These are phyloP conservation scores for Amniataba percoides DNA, from an alignment of 2,797 vertebrate genomes.

Conservation along the genomic window DNA sequence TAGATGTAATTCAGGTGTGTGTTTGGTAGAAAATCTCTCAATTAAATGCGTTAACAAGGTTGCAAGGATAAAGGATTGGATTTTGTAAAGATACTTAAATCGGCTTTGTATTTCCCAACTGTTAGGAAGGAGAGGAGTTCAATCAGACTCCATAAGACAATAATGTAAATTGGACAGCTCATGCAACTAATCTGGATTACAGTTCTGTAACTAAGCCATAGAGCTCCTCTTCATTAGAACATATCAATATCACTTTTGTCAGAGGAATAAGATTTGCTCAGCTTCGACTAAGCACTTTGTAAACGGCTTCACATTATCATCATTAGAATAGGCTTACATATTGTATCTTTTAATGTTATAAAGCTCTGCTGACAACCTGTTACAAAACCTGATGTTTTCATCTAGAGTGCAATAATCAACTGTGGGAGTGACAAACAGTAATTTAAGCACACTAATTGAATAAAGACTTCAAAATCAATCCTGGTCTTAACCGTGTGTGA, in stretches of 20 bases:
- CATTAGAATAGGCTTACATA: conserved; percentile 32
- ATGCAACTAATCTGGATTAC: conserved; percentile 76
- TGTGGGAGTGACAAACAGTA: conserved; percentile 1
- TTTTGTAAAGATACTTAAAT: conserved; percentile 23
- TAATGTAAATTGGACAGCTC: conserved; percentile 58
- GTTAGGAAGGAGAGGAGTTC: conserved; percentile 43
- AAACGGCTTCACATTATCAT: conserved; percentile 35
- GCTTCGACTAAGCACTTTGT: conserved; percentile 44
- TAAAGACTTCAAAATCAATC: neutral
- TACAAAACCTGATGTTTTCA: conserved; percentile 4
- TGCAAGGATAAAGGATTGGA: conserved; percentile 7
- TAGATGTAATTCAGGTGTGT: conserved; percentile 18
- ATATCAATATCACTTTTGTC: conserved; percentile 63
- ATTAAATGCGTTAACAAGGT: neutral
- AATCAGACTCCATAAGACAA: conserved; percentile 54
- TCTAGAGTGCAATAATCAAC: neutral
- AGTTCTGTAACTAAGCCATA: conserved; percentile 66
- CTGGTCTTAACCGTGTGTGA: neutral
- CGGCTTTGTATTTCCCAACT: conserved; percentile 26
- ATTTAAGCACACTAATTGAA: neutral
- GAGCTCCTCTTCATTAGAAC: conserved; percentile 52
- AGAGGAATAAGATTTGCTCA: conserved; percentile 54
- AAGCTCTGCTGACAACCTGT: conserved; percentile 16
- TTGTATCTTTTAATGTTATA: conserved; percentile 5
- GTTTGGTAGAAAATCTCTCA: neutral